Base-by-base conservation (phyloP, 2,888 invertebrate genomes). In the Blastobasis adustella region DNA sequence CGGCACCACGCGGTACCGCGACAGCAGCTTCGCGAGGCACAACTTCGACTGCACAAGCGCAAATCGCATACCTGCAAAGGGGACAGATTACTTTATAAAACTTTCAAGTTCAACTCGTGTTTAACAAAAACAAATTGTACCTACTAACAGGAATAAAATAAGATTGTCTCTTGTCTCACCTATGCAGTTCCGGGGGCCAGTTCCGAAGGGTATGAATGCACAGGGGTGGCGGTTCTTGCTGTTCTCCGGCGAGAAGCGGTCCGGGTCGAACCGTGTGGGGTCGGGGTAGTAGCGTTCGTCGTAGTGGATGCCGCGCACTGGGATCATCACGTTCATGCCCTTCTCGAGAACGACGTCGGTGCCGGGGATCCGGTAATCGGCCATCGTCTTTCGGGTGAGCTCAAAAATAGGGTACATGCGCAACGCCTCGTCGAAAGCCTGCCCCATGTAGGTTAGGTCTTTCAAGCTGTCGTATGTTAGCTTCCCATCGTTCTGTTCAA, bases 381-480 rank as follows among this genome's bases (percentile, higher is more conserved):
- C 60, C 37, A 63, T 62, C 53, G 82, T 80, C 6, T 60, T 55
- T 45, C 82, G 68, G 45, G 75, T 79, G 3, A 82, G 64, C 5
- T 76, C 72, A 4, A 81, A 69, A 1, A 86, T 76, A 2, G 89
- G 85, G 63, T 80, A 84, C 57, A 80, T 76, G 38, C 90, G 66
- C 37, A 89, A 59, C 0, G 82, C 76, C 61, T 90, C 90, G 47
- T 69, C 64, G 9, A 80, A 55, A 5, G 79, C 73, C 67, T 71
- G 72, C 43, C 77, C 75, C 50, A 84, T 54, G 58, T 82, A 84
- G 9, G 65, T 59, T 67, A 84, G 66, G 44, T 76, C 72, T n/a
- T 61, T 64, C 6, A 83, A 52, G 3, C 63, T 61, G n/a, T 82
- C 77, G 46, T 71, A 79, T 0, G 69, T 71, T 6, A 84, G 41